phyloP scores from a whole-genome alignment of 2,888 invertebrate species.

The Gari tellinella region DNA sequence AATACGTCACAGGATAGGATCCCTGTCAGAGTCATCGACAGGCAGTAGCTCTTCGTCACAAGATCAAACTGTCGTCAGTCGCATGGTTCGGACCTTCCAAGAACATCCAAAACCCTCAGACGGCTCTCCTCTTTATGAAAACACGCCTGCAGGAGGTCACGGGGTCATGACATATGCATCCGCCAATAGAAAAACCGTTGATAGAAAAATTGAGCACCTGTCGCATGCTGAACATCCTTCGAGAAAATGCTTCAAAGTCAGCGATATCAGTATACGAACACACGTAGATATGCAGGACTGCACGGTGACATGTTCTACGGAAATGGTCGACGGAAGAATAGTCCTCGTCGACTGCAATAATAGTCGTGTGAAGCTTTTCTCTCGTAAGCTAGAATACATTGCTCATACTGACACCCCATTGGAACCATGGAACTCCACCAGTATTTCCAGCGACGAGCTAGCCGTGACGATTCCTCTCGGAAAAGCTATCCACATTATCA shows the following conservation, averaged over 20 bases:
- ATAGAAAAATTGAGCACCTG: too few relatives aligned
- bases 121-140: constrained; percentile 44
- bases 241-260: constrained; percentile 36
- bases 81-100: constrained; percentile 21
- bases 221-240: neutral
- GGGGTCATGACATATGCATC: too few relatives aligned
- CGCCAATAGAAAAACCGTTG: too few relatives aligned
- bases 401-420: constrained; percentile 50
- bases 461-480: constrained; percentile 57
- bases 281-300: constrained; percentile 46
- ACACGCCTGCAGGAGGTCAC: constrained; percentile 9
- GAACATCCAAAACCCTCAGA: constrained; percentile 1
- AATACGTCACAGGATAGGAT: constrained; percentile 6
- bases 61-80: constrained; percentile 8
- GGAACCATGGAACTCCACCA: constrained; percentile 56
- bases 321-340: constrained; percentile 37
- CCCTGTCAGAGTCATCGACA: constrained; percentile 4
- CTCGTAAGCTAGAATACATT: constrained; percentile 34
- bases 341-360: constrained; percentile 57
- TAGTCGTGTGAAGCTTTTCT: constrained; percentile 48
- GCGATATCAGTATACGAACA: constrained; percentile 31
- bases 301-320: constrained; percentile 51
- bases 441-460: constrained; percentile 38
- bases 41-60: neutral
- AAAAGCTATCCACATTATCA: constrained; percentile 52